Percentiles rank a stretch among this genome's conserved stretches.
phyloP scores from a whole-genome alignment of 92 coral and sea anemone genomes.

The Scolanthus callimorphus region DNA sequence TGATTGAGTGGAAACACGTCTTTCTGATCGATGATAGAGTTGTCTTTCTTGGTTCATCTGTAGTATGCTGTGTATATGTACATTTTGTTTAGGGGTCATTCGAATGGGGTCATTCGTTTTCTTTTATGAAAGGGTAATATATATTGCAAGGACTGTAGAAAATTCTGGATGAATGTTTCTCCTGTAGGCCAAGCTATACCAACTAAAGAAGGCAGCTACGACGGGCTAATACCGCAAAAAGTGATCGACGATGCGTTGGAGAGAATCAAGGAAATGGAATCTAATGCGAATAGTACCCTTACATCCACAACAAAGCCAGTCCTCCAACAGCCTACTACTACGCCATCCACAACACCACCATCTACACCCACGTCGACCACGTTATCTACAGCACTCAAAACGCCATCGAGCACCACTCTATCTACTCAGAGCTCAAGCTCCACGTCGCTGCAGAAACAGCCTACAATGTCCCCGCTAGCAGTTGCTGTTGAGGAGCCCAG shows the following conservation, averaged over 20 bases:
- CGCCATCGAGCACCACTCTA: constrained; percentile 17
- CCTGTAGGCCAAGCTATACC: constrained; percentile 74
- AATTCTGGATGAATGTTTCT: background rate
- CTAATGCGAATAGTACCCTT: constrained; percentile 2
- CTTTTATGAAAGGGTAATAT: too few species aligned
- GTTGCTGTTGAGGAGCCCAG: constrained; percentile 39
- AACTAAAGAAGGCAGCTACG: constrained; percentile 66
- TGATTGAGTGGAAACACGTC: too few species aligned
- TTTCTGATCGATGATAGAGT: too few species aligned
- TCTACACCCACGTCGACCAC: constrained; percentile 22
- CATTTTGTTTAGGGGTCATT: too few species aligned
- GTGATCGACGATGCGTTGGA: constrained; percentile 57
- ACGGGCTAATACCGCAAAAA: constrained; percentile 74
- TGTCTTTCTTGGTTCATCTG: too few species aligned
- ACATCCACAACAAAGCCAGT: constrained; percentile 3
- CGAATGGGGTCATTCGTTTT: too few species aligned
- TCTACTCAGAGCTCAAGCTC: constrained; percentile 6
- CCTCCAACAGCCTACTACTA: constrained; percentile 7
- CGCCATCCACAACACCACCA: constrained; percentile 15
- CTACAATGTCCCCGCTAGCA: constrained; percentile 22
- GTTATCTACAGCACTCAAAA: background rate
- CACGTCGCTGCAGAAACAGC: background rate
- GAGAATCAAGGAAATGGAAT: background rate
- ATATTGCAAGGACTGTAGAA: too few species aligned
- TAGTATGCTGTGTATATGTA: too few species aligned